Conservation (phyloP, 2,888 invertebrate genomes). For the Hirtodrosophila confusa region DNA sequence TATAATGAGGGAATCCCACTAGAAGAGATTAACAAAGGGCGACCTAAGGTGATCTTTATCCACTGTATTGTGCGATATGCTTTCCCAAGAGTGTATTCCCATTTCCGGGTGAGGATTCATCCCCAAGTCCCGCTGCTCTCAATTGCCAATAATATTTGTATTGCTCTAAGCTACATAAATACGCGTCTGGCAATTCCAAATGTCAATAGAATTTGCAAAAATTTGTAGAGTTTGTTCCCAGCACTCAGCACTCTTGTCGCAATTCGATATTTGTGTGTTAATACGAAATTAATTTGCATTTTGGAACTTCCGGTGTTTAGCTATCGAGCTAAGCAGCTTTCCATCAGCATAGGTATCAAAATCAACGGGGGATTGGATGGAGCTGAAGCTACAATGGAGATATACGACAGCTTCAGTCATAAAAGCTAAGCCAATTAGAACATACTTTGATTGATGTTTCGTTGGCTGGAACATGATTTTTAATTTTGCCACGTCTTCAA, state of each 20-base stretch:
- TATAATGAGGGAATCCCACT: too few relatives aligned
- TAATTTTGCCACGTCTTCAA: constrained; percentile 44
- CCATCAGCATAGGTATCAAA: not conserved
- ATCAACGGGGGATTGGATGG: too few relatives aligned
- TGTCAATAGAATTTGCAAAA: too few relatives aligned
- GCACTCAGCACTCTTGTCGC: not conserved
- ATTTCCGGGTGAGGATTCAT: too few relatives aligned
- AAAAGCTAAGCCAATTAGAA: constrained; percentile 56
- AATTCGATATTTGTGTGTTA: constrained; percentile 20
- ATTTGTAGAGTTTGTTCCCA: not conserved
- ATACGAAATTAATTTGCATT: constrained; percentile 45
- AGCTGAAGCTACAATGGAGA: not conserved
- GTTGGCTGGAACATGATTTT: constrained; percentile 56
- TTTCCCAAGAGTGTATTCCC: too few relatives aligned
- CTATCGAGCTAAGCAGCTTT: constrained; percentile 6
- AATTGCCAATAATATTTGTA: too few relatives aligned
- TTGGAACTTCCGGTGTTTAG: constrained; percentile 43
- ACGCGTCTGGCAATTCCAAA: too few relatives aligned
- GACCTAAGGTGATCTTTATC: too few relatives aligned
- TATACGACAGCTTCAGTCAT: not conserved
- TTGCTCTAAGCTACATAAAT: too few relatives aligned
- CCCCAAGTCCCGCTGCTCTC: too few relatives aligned
- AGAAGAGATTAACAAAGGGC: too few relatives aligned
- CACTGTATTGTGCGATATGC: too few relatives aligned
- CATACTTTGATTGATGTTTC: constrained; percentile 56